A percentile compares a stretch with the other conserved stretches of the same genome.
phyloP scores from a whole-genome alignment of 2,888 invertebrate species.

The Eupithecia dodoneata region DNA sequence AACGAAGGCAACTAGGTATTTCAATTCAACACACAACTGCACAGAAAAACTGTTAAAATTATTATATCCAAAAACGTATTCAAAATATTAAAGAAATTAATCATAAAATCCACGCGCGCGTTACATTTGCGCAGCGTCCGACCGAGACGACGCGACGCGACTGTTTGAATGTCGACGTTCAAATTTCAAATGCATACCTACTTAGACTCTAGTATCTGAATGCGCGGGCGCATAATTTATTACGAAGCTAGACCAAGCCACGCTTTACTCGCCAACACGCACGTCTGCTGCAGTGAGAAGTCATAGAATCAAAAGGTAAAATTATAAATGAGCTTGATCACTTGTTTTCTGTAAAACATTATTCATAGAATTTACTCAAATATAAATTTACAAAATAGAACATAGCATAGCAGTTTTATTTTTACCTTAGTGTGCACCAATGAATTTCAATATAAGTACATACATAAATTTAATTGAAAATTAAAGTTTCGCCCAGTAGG shows the following conservation, averaged over 20 bases:
- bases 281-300: too few relatives aligned
- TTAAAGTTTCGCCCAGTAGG: too few relatives aligned
- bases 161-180: neutral
- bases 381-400: neutral
- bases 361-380: neutral
- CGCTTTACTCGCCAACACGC: neutral
- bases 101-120: neutral
- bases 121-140: neutral
- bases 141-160: neutral
- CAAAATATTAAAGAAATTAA: neutral
- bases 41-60: neutral
- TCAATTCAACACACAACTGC: neutral
- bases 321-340: neutral
- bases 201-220: neutral
- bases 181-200: neutral
- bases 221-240: slow-evolving; percentile 4
- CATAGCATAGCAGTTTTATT: neutral
- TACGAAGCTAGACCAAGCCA: neutral
- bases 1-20: neutral
- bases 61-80: neutral
- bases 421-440: too few relatives aligned
- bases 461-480: too few relatives aligned
- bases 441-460: too few relatives aligned
- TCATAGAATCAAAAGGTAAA: neutral
- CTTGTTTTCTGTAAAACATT: neutral